phyloP scores from a whole-genome alignment of 2,797 vertebrate genomes.

The Sebastes diploproa region DNA sequence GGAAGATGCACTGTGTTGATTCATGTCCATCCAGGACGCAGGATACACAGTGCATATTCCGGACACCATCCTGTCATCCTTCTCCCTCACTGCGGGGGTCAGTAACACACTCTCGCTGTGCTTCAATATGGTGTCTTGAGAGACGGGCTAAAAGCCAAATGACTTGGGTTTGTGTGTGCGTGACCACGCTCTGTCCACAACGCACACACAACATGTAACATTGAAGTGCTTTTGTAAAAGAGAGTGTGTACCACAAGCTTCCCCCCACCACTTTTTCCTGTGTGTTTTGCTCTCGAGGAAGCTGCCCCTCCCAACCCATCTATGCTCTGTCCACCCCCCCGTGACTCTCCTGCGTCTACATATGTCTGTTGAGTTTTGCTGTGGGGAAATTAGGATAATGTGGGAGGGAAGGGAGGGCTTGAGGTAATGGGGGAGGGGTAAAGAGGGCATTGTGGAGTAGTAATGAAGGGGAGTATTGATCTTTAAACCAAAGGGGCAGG shows the following conservation, averaged over 20 bases:
- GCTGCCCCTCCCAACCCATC: constrained; percentile 21
- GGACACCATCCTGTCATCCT: constrained; percentile 46
- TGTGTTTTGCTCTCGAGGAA: constrained; percentile 4
- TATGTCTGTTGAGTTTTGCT: constrained; percentile 7
- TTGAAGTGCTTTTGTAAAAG: constrained; percentile 6
- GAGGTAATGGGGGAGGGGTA: constrained; percentile 33
- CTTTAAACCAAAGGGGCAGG: constrained; percentile 25
- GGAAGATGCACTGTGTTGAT: constrained; percentile 44
- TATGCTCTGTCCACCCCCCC: constrained; percentile 12
- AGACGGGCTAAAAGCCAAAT: constrained; percentile 41
- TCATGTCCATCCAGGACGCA: constrained; percentile 20
- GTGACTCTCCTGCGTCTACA: not conserved
- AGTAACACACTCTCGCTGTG: constrained; percentile 63
- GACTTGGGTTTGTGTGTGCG: constrained; percentile 9
- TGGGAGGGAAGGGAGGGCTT: constrained; percentile 21
- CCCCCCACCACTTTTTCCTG: not conserved
- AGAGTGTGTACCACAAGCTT: not conserved
- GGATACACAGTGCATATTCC: constrained; percentile 41
- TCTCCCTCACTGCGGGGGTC: constrained; percentile 47
- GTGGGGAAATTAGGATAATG: constrained; percentile 8
- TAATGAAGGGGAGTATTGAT: constrained; percentile 53
- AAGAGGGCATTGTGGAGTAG: constrained; percentile 11
- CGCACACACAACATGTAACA: constrained; percentile 11
- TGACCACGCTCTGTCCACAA: not conserved
- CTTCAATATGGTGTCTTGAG: constrained; percentile 71